A percentile compares a stretch with the other conserved stretches of the same genome.
These are phyloP conservation scores for Heliconius congener DNA, from an alignment of 1,140 invertebrate species.

Conservation along the genomic window DNA sequence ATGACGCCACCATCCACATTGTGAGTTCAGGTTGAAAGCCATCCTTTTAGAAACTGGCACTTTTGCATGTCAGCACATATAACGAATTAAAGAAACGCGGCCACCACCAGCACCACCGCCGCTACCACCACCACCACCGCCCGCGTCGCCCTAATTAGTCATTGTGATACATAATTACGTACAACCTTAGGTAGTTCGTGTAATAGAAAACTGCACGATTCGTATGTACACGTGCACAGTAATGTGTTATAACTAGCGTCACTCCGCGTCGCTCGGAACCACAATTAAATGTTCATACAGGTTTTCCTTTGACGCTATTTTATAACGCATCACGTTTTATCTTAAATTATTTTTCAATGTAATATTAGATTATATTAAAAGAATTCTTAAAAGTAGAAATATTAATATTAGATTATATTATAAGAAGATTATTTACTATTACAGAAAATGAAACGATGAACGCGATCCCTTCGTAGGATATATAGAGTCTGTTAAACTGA, in stretches of 20 bases:
- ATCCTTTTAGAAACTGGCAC: not conserved
- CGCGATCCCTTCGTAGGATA: too few relatives aligned
- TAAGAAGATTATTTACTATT: too few relatives aligned
- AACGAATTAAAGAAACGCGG: not conserved
- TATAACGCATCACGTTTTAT: not conserved
- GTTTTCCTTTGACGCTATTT: not conserved
- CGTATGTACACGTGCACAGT: not conserved
- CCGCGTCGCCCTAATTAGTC: not conserved
- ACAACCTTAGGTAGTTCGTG: not conserved
- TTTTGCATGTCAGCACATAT: not conserved
- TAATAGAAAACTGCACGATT: slow-evolving; percentile 4
- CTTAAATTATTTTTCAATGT: not conserved
- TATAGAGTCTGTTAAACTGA: too few relatives aligned
- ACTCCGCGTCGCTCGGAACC: not conserved
- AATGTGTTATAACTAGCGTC: not conserved
- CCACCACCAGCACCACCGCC: not conserved
- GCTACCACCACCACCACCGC: not conserved
- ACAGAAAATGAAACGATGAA: too few relatives aligned
- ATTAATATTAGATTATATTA: too few relatives aligned
- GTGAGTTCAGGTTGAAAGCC: not conserved
- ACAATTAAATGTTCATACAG: not conserved
- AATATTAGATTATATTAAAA: not conserved
- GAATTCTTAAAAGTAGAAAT: too few relatives aligned
- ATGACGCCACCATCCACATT: not conserved
- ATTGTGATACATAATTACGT: not conserved